Conservation (phyloP, 2,113 vertebrate genomes). For the Calidris pugnax region DNA sequence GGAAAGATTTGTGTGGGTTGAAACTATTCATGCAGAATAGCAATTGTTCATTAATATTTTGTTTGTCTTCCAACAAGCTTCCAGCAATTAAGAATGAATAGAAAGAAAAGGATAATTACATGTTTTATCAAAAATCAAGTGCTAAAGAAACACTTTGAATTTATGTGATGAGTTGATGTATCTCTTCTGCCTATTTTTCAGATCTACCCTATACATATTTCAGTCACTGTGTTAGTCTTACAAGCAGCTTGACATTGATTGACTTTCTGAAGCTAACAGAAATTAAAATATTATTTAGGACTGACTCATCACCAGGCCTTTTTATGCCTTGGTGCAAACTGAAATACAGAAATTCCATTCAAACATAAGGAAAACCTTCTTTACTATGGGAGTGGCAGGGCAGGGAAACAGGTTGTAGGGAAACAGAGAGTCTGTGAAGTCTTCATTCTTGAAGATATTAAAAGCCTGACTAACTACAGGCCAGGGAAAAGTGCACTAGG, state of each 20-base stretch:
- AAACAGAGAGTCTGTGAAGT: background rate
- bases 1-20: conserved; percentile 9
- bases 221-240: background rate
- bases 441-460: background rate
- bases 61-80: conserved; percentile 37
- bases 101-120: conserved; percentile 46
- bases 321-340: background rate
- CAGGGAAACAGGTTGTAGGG: background rate
- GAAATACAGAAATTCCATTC: background rate
- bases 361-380: background rate
- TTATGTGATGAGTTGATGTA: background rate
- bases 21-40: conserved; percentile 1
- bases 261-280: background rate
- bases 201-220: background rate
- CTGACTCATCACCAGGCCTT: background rate
- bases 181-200: background rate
- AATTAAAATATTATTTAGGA: background rate
- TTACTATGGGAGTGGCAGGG: background rate
- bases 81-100: conserved; percentile 45
- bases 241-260: background rate
- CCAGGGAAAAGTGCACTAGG: background rate
- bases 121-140: conserved; percentile 24
- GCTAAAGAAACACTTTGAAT: conserved; percentile 32
- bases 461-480: background rate
- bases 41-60: conserved; percentile 56